A percentile compares a stretch with the other conserved stretches of the same genome.
These are phyloP conservation scores for Drosophila hydei DNA, from an alignment of 1,140 invertebrate species.

Conservation along the genomic window DNA sequence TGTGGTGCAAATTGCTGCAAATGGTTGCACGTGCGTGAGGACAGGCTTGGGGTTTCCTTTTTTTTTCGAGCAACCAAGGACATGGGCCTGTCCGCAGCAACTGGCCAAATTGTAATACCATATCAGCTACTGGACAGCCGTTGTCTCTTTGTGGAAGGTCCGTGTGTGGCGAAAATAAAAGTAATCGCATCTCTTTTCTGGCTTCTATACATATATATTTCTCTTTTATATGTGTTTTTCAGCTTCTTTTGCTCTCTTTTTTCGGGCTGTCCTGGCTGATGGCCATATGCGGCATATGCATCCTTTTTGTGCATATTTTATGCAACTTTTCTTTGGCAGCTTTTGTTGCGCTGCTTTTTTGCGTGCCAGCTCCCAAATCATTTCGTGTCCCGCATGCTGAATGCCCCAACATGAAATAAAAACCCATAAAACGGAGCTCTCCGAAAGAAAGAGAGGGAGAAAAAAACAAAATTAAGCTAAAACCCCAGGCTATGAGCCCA, in stretches of 20 bases:
- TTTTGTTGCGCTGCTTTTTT: conserved; percentile 24
- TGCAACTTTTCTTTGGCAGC: conserved; percentile 41
- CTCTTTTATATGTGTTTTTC: not conserved
- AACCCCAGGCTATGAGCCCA: conserved; percentile 3
- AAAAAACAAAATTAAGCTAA: conserved; percentile 22
- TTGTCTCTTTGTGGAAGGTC: conserved; percentile 2
- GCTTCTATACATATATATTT: not conserved
- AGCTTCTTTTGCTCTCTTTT: not conserved
- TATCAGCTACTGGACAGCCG: conserved; percentile 69
- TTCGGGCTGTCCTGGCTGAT: not conserved
- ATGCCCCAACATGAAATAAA: conserved; percentile 2
- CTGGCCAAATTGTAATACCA: conserved; percentile 74
- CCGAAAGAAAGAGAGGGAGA: too few relatives aligned
- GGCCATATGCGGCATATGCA: conserved; percentile 42
- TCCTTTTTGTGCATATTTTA: conserved; percentile 60
- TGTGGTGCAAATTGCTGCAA: conserved; percentile 66
- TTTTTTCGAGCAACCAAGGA: conserved; percentile 16
- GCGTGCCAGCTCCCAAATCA: conserved; percentile 14
- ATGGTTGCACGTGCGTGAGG: conserved; percentile 39
- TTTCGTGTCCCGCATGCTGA: conserved; percentile 23
- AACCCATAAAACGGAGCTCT: not conserved
- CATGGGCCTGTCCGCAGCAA: conserved; percentile 65
- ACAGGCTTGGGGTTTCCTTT: not conserved
- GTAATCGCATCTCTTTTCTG: conserved; percentile 27
- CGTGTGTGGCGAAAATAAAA: too few relatives aligned